These are phyloP conservation scores for Thera britannica DNA, from an alignment of 2,888 invertebrate genomes.

Conservation along the genomic window DNA sequence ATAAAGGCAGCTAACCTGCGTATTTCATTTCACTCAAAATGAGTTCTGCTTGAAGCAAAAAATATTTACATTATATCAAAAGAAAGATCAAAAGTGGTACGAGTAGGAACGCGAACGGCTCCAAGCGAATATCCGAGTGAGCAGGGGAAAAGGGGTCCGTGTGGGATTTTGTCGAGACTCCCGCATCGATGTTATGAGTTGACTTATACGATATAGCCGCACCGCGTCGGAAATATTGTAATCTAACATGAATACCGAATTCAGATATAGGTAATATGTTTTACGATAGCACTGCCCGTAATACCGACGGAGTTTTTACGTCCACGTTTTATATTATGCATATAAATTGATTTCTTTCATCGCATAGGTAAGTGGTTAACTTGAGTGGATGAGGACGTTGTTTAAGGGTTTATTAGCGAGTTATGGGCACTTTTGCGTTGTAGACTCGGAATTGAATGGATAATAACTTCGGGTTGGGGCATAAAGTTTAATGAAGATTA, in stretches of 20 bases:
- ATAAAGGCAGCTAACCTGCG: conserved; percentile 40
- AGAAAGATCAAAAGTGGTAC: conserved; percentile 74
- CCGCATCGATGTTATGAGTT: conserved; percentile 63
- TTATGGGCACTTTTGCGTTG: conserved; percentile 37
- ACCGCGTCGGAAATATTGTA: conserved; percentile 67
- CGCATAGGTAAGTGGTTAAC: conserved; percentile 41
- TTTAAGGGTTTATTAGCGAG: conserved; percentile 37
- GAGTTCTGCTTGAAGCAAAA: conserved; percentile 68
- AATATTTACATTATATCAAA: conserved; percentile 76
- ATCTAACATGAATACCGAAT: conserved; percentile 73
- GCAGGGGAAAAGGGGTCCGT: conserved; percentile 52
- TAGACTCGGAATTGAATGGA: conserved; percentile 34
- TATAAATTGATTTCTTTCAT: conserved; percentile 53
- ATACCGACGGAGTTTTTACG: conserved; percentile 56
- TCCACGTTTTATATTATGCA: conserved; percentile 45
- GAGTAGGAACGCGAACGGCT: conserved; percentile 53
- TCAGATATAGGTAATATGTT: conserved; percentile 64
- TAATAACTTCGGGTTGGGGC: conserved; percentile 32
- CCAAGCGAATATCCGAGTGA: conserved; percentile 45
- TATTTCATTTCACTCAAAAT: conserved; percentile 71
- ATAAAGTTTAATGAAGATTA: conserved; percentile 36
- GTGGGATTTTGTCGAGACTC: conserved; percentile 66
- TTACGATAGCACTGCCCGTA: conserved; percentile 55
- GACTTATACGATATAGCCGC: conserved; percentile 61
- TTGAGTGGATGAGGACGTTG: conserved; percentile 45